phyloP scores from a whole-genome alignment of 2,888 invertebrate species.

The Athrips mouffetella region DNA sequence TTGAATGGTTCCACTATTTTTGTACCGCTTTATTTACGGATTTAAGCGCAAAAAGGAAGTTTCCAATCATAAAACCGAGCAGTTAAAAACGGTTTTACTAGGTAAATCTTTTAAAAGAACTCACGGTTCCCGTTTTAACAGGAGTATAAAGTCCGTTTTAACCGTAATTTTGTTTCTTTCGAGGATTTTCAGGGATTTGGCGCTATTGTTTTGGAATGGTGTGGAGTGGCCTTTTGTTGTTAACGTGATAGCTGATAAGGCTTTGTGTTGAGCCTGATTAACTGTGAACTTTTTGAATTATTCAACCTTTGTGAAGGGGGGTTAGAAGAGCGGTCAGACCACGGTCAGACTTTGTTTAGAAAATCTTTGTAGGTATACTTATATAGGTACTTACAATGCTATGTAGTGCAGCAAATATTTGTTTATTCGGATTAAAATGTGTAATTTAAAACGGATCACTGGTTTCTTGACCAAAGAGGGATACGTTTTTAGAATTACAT shows the following conservation, averaged over 20 bases:
- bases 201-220: conserved; percentile 14
- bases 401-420: too few species aligned
- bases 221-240: conserved; percentile 14
- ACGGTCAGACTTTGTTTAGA: not conserved
- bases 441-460: too few species aligned
- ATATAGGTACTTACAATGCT: too few species aligned
- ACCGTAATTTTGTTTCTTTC: conserved; percentile 16
- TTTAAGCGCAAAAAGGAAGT: not conserved
- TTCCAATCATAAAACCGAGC: conserved; percentile 7
- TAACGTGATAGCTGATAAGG: conserved; percentile 17
- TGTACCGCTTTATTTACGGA: conserved; percentile 5
- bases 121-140: conserved; percentile 4
- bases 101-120: conserved; percentile 8
- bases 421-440: too few species aligned
- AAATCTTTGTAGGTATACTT: not conserved
- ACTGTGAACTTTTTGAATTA: conserved; percentile 13
- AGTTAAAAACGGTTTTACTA: not conserved
- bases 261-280: conserved; percentile 16
- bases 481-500: too few species aligned
- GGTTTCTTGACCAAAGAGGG: too few species aligned
- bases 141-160: conserved; percentile 10
- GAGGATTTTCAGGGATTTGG: conserved; percentile 14
- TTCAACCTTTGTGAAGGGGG: not conserved
- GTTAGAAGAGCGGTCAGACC: not conserved
- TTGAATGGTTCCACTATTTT: conserved; percentile 9